These are phyloP conservation scores for Anthoscopus minutus DNA, from an alignment of 2,113 vertebrate genomes.

Conservation along the genomic window DNA sequence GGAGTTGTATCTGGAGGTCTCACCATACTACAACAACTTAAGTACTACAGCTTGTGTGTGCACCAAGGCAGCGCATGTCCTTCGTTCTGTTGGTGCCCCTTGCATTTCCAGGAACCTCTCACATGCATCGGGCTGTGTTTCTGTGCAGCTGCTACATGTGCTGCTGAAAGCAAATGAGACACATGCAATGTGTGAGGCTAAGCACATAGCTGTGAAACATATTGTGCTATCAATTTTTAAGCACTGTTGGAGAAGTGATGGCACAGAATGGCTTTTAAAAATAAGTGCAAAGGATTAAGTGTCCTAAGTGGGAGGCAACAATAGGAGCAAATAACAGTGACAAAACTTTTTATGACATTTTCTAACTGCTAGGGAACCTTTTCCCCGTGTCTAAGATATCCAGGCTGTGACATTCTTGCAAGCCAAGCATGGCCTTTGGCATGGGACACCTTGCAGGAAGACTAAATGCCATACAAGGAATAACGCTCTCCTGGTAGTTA, in stretches of 20 bases:
- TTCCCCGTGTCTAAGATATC: background rate
- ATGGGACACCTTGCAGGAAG: background rate
- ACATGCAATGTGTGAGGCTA: background rate
- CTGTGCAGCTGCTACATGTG: background rate
- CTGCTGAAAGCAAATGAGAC: background rate
- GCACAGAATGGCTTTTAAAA: background rate
- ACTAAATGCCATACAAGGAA: background rate
- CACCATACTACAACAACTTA: background rate
- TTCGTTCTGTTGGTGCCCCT: rapidly evolving
- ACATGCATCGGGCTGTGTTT: rapidly evolving
- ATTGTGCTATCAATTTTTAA: background rate
- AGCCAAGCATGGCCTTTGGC: background rate
- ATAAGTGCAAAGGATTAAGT: background rate
- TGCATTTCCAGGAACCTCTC: background rate
- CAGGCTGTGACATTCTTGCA: background rate
- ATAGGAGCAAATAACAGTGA: background rate
- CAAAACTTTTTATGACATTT: background rate
- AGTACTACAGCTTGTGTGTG: background rate
- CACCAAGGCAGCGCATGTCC: rapidly evolving
- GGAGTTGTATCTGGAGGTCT: background rate
- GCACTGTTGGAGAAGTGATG: background rate
- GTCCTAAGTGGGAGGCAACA: background rate
- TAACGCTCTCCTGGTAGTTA: background rate
- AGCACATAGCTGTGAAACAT: background rate
- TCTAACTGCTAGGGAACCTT: background rate